A percentile compares a stretch with the other conserved stretches of the same genome.
These are phyloP conservation scores for Nephotettix cincticeps DNA, from an alignment of 1,140 invertebrate genomes.

Conservation along the genomic window DNA sequence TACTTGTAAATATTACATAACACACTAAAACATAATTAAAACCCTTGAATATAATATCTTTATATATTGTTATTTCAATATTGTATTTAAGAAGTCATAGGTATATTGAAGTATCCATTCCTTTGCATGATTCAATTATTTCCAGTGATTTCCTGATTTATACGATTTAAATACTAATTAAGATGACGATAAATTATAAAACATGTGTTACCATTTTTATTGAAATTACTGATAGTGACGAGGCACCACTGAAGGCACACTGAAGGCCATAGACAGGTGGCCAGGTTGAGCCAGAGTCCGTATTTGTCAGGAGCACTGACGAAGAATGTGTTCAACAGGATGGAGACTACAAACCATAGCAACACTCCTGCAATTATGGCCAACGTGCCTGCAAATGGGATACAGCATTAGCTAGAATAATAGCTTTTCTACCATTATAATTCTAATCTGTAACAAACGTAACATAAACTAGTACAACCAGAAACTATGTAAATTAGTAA, in stretches of 20 bases:
- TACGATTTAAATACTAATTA: background rate
- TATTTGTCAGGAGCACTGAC: background rate
- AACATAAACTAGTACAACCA: too few species aligned
- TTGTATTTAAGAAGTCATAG: background rate
- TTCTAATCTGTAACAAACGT: too few species aligned
- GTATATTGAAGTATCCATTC: background rate
- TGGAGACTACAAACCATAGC: background rate
- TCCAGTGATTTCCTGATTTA: too few species aligned
- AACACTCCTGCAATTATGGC: background rate
- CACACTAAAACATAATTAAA: background rate
- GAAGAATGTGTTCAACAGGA: background rate
- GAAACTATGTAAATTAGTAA: too few species aligned
- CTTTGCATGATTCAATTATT: too few species aligned
- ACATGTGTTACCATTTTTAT: background rate
- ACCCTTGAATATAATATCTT: background rate
- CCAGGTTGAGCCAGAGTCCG: background rate
- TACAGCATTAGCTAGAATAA: too few species aligned
- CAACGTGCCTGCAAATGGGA: background rate
- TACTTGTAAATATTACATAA: background rate
- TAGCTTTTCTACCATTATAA: too few species aligned
- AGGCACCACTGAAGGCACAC: background rate
- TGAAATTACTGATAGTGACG: background rate
- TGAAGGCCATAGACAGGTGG: constrained; percentile 1
- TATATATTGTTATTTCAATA: background rate
- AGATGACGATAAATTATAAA: background rate